These are phyloP conservation scores for Drosophila kikkawai DNA, from an alignment of 1,140 invertebrate genomes.

Conservation along the genomic window DNA sequence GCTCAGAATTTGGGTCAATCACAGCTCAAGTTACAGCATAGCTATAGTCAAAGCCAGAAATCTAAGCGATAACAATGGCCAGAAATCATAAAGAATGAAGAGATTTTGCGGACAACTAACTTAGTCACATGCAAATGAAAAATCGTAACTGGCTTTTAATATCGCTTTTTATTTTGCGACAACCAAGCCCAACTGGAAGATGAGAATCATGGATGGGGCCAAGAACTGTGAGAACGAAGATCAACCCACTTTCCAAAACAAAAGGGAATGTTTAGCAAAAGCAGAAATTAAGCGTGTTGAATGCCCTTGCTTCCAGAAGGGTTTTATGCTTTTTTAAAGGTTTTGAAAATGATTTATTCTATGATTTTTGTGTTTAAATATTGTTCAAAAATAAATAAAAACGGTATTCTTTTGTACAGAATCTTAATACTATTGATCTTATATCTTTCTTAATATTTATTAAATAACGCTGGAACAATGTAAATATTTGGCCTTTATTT, in stretches of 20 bases:
- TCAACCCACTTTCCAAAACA: constrained; percentile 56
- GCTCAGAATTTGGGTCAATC: constrained; percentile 45
- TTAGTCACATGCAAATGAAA: constrained; percentile 66
- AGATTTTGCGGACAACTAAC: constrained; percentile 31
- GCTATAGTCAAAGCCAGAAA: constrained; percentile 13
- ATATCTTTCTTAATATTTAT: not conserved
- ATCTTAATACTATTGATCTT: not conserved
- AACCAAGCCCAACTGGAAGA: constrained; percentile 56
- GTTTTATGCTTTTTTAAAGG: not conserved
- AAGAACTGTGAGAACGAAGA: constrained; percentile 62
- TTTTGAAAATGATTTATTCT: not conserved
- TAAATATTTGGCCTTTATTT: no score
- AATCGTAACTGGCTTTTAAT: constrained; percentile 70
- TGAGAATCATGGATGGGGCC: constrained; percentile 29
- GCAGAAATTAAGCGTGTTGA: not conserved
- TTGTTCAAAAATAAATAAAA: not conserved
- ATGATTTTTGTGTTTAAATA: not conserved
- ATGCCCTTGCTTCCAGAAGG: constrained; percentile 22
- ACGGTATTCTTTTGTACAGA: not conserved
- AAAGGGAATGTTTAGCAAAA: constrained; percentile 32
- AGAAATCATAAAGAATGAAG: constrained; percentile 40
- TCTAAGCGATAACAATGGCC: constrained; percentile 46
- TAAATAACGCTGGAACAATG: not conserved
- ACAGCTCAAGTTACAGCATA: constrained; percentile 45
- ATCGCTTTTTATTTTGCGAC: constrained; percentile 26